Evolutionary conservation across 1,140 invertebrate genomes (phyloP), one percentile per base, ranked within the genome.

Genomic region (Zaprionus davidi): DNA sequence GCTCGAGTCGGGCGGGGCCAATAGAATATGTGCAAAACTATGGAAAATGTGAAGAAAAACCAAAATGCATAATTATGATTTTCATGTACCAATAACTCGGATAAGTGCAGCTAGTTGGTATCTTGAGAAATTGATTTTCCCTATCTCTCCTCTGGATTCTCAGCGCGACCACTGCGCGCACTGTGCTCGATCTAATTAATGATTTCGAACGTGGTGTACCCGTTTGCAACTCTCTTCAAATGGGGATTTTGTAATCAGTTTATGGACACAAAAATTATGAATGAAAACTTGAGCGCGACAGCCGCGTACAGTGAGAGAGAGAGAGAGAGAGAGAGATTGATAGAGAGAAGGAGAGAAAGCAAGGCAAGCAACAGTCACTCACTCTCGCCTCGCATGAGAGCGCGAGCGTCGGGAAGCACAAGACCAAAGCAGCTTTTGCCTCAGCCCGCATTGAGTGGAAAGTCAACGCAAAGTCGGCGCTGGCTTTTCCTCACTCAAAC

Each of bases 161-260:
- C 28, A 38, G 65, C 55, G 38, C 53, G 49, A 63, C 41, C 66
- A 44, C 28, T 7, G 28, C 84, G 84, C 66, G 67, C 84, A 70
- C 84, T 87, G 81, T 77, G 84, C 81, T 83, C 81, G 78, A 88
- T 87, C 88, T 87, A 87, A 87, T 87, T 87, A 87, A 87, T 88
- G 84, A 87, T 81, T 78, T 78, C 65, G 77, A 87, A 64, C 84
- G 78, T 81, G 71, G 74, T 87, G 72, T 82, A 71, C 80, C 84
- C 84, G 80, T 86, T 87, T 73, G 77, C 63, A 82, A 82, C 73
- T 76, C 66, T 31, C 59, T 71, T 68, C 71, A 67, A 62, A 74
- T 62, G 75, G 83, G 75, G 83, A 83, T 88, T 86, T 78, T 82
- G 84, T 86, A 86, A 86, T 86, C 84, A 71, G 20, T 76, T 65